phyloP scores from a whole-genome alignment of 2,797 vertebrate genomes.

The Labeo calbasu region DNA sequence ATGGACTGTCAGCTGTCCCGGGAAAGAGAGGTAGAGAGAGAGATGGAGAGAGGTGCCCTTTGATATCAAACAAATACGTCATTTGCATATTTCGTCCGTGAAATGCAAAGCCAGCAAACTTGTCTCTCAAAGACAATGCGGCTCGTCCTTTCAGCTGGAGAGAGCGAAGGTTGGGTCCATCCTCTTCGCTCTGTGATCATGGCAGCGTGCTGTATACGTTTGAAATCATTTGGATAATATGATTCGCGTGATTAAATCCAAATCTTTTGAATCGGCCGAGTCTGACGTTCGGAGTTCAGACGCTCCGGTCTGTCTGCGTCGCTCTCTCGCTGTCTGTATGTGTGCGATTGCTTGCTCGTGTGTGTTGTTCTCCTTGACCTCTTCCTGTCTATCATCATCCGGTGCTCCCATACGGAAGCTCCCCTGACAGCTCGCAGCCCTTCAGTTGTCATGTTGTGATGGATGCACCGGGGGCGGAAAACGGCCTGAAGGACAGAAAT shows the following conservation, averaged over 20 bases:
- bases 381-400: constrained; percentile 56
- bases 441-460: constrained; percentile 61
- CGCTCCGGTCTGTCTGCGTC: not conserved
- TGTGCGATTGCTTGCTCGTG: constrained; percentile 47
- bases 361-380: constrained; percentile 60
- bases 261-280: constrained; percentile 14
- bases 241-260: constrained; percentile 23
- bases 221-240: constrained; percentile 50
- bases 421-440: constrained; percentile 52
- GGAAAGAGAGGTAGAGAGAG: constrained; percentile 43
- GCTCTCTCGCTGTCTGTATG: constrained; percentile 13
- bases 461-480: constrained; percentile 46
- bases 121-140: constrained; percentile 77
- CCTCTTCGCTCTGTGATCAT: constrained; percentile 22
- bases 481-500: constrained; percentile 37
- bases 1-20: constrained; percentile 80
- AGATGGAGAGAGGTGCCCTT: constrained; percentile 76
- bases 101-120: constrained; percentile 88
- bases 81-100: constrained; percentile 89
- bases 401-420: constrained; percentile 57
- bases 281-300: constrained; percentile 8
- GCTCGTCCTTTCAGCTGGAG: constrained; percentile 73
- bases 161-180: constrained; percentile 26
- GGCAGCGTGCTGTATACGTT: constrained; percentile 44
- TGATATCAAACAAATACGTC: constrained; percentile 82